Evolutionary conservation across 1,140 invertebrate species (phyloP), one percentile per base, ranked within the genome.

Genomic region (Pachypsylla venusta): DNA sequence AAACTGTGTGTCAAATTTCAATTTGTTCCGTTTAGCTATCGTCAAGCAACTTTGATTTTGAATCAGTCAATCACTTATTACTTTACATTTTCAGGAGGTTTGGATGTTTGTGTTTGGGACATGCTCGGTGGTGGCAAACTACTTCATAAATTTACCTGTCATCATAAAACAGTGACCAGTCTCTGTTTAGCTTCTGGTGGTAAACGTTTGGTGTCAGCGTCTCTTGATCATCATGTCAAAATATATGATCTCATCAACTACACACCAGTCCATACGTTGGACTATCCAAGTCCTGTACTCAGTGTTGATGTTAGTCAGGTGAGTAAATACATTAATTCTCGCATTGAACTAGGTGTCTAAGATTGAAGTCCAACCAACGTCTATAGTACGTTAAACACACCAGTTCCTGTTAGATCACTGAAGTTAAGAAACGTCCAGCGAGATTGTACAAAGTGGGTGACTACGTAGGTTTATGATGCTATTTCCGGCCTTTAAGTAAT

Each of bases 91-190:
- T 59, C 62, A 81, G 84, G 94, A 67, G 93, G 91, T 12, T 92
- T 84, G 28, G 84, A 89, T 72, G 83, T 98, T 1, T 86, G 85
- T 73, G 84, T 98, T 12, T 98, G 93, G 93, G 93, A 98, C 74
- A 81, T 85, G 48, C 76, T 95, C 35, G 79, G 84, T 61, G 87
- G 87, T 56, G 91, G 93, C 5, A 84, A 84, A 70, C 71, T 94
- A 58, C 69, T 96, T 10, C 81, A 84, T 12, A 81, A 80, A 70
- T 77, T 93, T 65, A 81, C 82, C 40, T 81, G 89, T 68, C 85
- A 98, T 71, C 91, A 97, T 69, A 98, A 98, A 77, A 94, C 93
- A 1, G 81, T 98, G 1, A 96, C 91, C 1, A 84, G 83, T 63
- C 66, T 96, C 20, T 73, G 78, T 63, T 75, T 93, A 58, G 84